Conservation (phyloP, 2,797 vertebrate genomes). For the Apodemus agrarius region DNA sequence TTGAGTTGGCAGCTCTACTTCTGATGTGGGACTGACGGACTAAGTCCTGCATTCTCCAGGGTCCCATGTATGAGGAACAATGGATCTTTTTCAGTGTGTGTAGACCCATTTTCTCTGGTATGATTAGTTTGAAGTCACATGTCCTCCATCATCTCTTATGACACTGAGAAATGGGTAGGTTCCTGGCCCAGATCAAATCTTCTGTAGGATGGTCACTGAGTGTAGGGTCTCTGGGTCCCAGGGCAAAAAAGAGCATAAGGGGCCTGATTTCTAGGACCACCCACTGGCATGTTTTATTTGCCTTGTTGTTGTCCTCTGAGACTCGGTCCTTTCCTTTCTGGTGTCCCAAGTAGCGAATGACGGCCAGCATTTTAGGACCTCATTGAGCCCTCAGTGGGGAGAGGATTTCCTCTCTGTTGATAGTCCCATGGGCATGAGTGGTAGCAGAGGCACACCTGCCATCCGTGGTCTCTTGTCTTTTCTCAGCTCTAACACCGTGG, state of each 20-base stretch:
- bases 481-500: too few relatives aligned
- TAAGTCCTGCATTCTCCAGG: background rate
- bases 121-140: background rate
- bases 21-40: background rate
- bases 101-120: background rate
- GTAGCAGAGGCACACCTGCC: too few relatives aligned
- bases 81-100: background rate
- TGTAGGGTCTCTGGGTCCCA: background rate
- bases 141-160: background rate
- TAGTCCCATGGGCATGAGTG: background rate
- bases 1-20: background rate
- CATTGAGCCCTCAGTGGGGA: background rate
- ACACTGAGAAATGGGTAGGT: background rate
- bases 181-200: background rate
- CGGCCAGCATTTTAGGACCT: too few relatives aligned
- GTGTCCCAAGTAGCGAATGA: too few relatives aligned
- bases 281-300: background rate
- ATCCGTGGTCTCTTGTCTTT: too few relatives aligned
- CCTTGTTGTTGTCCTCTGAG: background rate
- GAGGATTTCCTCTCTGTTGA: background rate
- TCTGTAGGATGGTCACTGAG: background rate
- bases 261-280: background rate
- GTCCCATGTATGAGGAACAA: background rate
- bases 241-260: background rate
- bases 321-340: background rate